Percentiles rank a stretch among this genome's conserved stretches.
Evolutionary conservation across 2,113 vertebrate genomes (phyloP).

Genomic region (Malaclemys terrapin): DNA sequence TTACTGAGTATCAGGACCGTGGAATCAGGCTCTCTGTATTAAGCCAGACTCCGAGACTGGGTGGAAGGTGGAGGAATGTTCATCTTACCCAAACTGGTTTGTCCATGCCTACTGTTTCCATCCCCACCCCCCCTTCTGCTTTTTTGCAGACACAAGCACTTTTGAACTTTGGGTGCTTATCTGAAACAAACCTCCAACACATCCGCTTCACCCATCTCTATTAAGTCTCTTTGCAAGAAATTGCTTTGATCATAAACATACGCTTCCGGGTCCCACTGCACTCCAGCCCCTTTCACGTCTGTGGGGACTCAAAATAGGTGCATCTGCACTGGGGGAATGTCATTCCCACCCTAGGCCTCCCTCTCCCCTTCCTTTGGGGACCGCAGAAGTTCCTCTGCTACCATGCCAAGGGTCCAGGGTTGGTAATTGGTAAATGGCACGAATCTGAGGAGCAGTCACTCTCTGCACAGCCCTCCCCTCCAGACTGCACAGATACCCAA

Average conservation of each 20-base stretch:
- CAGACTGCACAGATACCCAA: too few species aligned
- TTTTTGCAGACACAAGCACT: not conserved
- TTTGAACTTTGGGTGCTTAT: not conserved
- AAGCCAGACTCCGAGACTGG: not conserved
- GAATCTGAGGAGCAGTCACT: too few species aligned
- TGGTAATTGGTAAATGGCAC: too few species aligned
- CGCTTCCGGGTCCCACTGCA: not conserved
- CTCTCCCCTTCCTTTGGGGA: too few species aligned
- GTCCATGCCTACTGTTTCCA: not conserved
- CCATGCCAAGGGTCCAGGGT: too few species aligned
- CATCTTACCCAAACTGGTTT: not conserved
- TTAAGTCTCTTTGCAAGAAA: too few species aligned
- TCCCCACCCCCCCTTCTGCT: too few species aligned
- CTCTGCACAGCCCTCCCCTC: too few species aligned
- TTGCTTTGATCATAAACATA: not conserved
- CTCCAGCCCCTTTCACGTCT: not conserved
- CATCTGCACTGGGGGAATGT: not conserved
- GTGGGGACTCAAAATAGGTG: not conserved
- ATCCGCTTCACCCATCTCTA: not conserved
- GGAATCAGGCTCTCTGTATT: not conserved
- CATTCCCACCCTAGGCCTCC: too few species aligned
- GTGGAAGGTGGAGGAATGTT: not conserved
- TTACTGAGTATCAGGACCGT: not conserved
- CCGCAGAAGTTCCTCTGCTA: too few species aligned
- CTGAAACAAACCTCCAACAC: not conserved